These are phyloP conservation scores for Drosophila takahashii DNA, from an alignment of 1,140 invertebrate species.

Conservation along the genomic window DNA sequence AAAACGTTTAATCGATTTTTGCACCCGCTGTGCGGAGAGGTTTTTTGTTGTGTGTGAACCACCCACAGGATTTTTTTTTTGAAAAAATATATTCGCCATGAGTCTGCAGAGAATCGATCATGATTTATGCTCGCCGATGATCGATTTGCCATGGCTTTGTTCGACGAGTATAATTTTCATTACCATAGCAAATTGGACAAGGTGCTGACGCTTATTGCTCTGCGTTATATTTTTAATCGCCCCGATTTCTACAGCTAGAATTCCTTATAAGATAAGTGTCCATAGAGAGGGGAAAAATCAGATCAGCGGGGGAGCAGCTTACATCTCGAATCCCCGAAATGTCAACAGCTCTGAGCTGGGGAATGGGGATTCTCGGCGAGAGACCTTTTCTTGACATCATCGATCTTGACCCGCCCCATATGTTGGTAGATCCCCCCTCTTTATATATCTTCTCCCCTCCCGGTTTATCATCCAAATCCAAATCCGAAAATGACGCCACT, in stretches of 20 bases:
- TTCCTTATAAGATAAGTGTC: constrained; percentile 23
- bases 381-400: constrained; percentile 73
- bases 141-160: constrained; percentile 70
- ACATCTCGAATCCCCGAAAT: constrained; percentile 48
- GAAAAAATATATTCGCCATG: constrained; percentile 26
- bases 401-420: constrained; percentile 79
- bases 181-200: constrained; percentile 83
- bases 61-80: constrained; percentile 73
- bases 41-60: constrained; percentile 43
- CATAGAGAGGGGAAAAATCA: constrained; percentile 48
- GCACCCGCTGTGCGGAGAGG: constrained; percentile 62
- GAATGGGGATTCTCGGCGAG: constrained; percentile 11
- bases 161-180: constrained; percentile 77
- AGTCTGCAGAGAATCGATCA: constrained; percentile 53
- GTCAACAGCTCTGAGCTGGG: constrained; percentile 62
- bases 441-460: not conserved
- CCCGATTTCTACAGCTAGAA: constrained; percentile 15
- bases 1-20: constrained; percentile 80
- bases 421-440: constrained; percentile 23
- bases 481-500: constrained; percentile 71
- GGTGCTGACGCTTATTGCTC: constrained; percentile 80
- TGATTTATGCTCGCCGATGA: constrained; percentile 69
- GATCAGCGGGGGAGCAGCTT: constrained; percentile 31
- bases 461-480: constrained; percentile 42
- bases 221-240: constrained; percentile 59